These are phyloP conservation scores for Drosophila truncata DNA, from an alignment of 1,140 invertebrate species.

Conservation along the genomic window DNA sequence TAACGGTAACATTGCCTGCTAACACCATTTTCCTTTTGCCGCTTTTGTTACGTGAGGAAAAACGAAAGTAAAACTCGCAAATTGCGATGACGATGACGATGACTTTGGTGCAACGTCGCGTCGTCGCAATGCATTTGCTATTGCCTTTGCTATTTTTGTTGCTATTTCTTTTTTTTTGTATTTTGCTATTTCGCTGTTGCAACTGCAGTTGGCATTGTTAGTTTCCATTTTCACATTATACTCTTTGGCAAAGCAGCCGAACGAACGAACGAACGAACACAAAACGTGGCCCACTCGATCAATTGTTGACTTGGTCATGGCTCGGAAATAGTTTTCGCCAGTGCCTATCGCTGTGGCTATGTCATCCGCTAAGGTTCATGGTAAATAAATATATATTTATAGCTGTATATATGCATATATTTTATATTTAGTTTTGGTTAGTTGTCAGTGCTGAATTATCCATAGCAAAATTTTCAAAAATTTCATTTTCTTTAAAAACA, in stretches of 20 bases:
- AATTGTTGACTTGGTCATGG: slow-evolving; percentile 48
- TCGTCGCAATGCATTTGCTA: slow-evolving; percentile 41
- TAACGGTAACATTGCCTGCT: slow-evolving; percentile 78
- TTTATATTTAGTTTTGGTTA: not conserved
- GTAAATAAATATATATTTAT: not conserved
- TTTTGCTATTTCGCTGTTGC: slow-evolving; percentile 32
- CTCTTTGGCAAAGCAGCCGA: slow-evolving; percentile 21
- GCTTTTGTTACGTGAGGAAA: slow-evolving; percentile 74
- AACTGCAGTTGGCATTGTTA: slow-evolving; percentile 78
- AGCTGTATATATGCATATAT: not conserved
- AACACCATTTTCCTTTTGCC: slow-evolving; percentile 82
- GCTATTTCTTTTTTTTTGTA: not conserved
- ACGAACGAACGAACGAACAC: too few relatives aligned
- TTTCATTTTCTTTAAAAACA: too few relatives aligned
- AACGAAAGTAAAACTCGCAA: slow-evolving; percentile 80
- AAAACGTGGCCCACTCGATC: slow-evolving; percentile 34
- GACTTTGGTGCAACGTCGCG: slow-evolving; percentile 65
- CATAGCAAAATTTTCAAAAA: not conserved
- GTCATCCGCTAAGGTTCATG: slow-evolving; percentile 20
- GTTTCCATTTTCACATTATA: slow-evolving; percentile 66
- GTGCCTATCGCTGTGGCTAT: slow-evolving; percentile 1
- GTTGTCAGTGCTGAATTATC: not conserved
- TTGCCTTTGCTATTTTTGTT: not conserved
- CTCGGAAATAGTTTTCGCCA: slow-evolving; percentile 29
- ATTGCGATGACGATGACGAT: slow-evolving; percentile 37